Evolutionary conservation across 1,140 invertebrate genomes (phyloP).

Genomic region (Vollenhovia emeryi): DNA sequence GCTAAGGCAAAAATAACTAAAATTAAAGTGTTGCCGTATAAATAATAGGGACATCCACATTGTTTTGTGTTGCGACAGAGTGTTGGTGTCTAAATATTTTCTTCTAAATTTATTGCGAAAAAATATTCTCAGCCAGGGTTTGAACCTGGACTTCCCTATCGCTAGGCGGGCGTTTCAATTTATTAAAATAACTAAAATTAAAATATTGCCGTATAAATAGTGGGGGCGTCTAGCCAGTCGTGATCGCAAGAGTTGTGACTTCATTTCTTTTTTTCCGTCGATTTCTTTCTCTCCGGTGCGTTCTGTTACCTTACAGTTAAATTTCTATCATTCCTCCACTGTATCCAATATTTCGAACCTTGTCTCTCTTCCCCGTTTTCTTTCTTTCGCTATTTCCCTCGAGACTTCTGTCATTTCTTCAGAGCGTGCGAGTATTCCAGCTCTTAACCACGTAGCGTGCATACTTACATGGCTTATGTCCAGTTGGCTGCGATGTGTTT

Average conservation of each 20-base stretch:
- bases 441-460: conserved; percentile 70
- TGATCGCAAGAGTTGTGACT: conserved; percentile 67
- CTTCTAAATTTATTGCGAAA: too few relatives aligned
- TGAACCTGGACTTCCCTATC: too few relatives aligned
- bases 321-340: not conserved
- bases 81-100: too few relatives aligned
- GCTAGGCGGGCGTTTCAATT: too few relatives aligned
- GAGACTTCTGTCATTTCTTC: conserved; percentile 68
- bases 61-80: too few relatives aligned
- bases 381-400: conserved; percentile 46
- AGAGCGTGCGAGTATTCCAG: conserved; percentile 75
- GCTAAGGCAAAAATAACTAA: too few relatives aligned
- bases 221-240: too few relatives aligned
- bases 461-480: conserved; percentile 75
- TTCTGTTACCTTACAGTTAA: not conserved
- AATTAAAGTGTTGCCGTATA: too few relatives aligned
- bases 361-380: not conserved
- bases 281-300: conserved; percentile 29
- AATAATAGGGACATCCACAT: too few relatives aligned
- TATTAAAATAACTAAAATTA: too few relatives aligned
- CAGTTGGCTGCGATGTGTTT: conserved; percentile 69
- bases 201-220: too few relatives aligned
- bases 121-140: too few relatives aligned
- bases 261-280: conserved; percentile 25
- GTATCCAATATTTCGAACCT: conserved; percentile 10